A percentile compares a stretch with the other conserved stretches of the same genome.
Conservation (phyloP, 2,113 vertebrate species). For the Mustela lutreola region DNA sequence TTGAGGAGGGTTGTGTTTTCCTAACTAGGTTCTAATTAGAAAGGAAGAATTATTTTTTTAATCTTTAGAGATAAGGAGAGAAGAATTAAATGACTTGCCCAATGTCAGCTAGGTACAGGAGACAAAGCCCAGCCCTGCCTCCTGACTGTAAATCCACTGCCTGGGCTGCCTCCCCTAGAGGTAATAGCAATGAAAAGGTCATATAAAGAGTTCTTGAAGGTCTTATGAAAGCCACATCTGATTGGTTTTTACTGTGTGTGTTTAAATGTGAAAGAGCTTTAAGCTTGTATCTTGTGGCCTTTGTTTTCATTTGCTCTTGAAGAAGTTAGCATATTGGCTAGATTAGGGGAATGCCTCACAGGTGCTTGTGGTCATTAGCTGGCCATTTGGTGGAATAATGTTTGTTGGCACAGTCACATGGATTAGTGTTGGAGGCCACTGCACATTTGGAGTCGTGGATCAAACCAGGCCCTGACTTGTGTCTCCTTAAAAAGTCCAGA, state of each 20-base stretch:
- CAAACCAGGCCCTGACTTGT: too few species aligned
- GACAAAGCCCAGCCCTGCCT: background rate
- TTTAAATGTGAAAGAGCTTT: constrained; percentile 1
- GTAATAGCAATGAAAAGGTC: background rate
- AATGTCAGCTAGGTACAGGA: background rate
- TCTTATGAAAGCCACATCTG: background rate
- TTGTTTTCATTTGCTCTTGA: constrained; percentile 18
- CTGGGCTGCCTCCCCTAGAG: background rate
- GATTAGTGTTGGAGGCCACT: background rate
- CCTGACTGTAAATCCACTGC: background rate
- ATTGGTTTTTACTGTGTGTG: background rate
- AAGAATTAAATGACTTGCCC: constrained; percentile 15
- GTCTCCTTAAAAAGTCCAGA: too few species aligned
- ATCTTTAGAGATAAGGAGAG: constrained; percentile 8
- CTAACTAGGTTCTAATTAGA: constrained; percentile 22
- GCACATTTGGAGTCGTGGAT: too few species aligned
- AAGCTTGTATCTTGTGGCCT: background rate
- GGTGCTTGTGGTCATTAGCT: background rate
- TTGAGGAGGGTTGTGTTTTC: constrained; percentile 24
- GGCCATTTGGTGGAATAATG: background rate
- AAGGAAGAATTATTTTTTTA: background rate
- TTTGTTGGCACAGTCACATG: background rate
- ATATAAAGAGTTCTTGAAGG: background rate
- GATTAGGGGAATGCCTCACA: background rate
- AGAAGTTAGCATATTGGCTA: background rate